phyloP scores from a whole-genome alignment of 2,113 vertebrate species.

The Oophaga pumilio region DNA sequence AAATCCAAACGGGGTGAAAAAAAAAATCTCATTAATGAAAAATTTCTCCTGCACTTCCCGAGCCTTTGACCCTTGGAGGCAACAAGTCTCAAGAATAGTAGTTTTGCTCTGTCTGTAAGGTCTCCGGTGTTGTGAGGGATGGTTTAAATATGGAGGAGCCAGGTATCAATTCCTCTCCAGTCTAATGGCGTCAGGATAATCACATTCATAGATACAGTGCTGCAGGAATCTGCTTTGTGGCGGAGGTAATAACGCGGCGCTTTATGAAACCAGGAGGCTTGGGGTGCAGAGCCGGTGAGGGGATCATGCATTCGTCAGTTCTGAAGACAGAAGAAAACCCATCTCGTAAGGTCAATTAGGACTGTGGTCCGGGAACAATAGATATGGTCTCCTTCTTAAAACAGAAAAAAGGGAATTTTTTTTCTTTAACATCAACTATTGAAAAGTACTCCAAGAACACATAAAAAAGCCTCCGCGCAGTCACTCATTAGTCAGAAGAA shows the following conservation, averaged over 20 bases:
- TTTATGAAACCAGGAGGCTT: background rate
- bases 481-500: slow-evolving; percentile 4
- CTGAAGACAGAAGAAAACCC: background rate
- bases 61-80: background rate
- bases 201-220: background rate
- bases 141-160: background rate
- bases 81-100: background rate
- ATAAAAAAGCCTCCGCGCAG: background rate
- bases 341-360: slow-evolving; percentile 28
- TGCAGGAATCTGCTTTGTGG: background rate
- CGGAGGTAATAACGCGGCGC: background rate
- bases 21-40: background rate
- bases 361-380: background rate
- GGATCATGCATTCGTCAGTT: background rate
- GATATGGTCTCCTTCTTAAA: background rate
- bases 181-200: background rate
- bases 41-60: background rate
- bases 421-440: slow-evolving; percentile 5
- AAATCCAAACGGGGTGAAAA: background rate
- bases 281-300: no score
- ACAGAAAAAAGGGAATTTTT: background rate
- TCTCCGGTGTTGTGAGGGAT: background rate
- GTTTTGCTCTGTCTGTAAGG: background rate
- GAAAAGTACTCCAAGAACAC: background rate
- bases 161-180: background rate